A percentile compares a stretch with the other conserved stretches of the same genome.
Conservation (phyloP, 2,888 invertebrate genomes). For the Metalampra italica region DNA sequence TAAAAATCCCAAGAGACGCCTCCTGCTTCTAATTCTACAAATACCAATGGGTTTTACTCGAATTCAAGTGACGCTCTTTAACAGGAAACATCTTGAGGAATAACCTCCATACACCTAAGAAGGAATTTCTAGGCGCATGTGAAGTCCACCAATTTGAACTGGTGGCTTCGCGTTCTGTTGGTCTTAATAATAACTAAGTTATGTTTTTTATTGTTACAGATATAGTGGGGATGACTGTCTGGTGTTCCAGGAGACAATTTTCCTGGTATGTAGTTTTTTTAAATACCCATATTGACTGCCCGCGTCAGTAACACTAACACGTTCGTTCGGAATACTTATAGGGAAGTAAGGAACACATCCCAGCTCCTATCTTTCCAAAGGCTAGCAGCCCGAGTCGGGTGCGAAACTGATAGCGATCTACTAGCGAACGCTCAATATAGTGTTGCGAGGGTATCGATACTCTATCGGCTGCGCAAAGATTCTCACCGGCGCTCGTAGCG, state of each 20-base stretch:
- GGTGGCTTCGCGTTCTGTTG: neutral
- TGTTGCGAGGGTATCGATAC: neutral
- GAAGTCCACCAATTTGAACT: no score
- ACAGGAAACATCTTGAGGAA: no score
- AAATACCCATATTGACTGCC: neutral
- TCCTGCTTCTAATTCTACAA: no score
- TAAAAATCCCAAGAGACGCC: no score
- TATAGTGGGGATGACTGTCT: slow-evolving; percentile 52
- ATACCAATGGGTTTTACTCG: no score
- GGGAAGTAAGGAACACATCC: neutral
- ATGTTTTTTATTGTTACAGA: slow-evolving; percentile 51
- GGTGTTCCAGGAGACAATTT: slow-evolving; percentile 26
- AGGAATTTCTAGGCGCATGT: no score
- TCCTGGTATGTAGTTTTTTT: slow-evolving; percentile 40
- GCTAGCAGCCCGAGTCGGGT: neutral
- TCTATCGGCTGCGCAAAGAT: no score
- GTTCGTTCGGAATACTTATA: neutral
- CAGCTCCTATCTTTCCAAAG: neutral
- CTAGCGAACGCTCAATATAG: slow-evolving; percentile 1
- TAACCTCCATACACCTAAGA: no score
- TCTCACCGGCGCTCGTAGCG: no score
- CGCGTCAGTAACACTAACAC: no score
- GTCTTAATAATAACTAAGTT: neutral
- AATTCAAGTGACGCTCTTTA: no score
- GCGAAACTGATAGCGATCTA: slow-evolving; percentile 1